Conservation (phyloP, 2,797 vertebrate genomes). For the Morelia viridis region DNA sequence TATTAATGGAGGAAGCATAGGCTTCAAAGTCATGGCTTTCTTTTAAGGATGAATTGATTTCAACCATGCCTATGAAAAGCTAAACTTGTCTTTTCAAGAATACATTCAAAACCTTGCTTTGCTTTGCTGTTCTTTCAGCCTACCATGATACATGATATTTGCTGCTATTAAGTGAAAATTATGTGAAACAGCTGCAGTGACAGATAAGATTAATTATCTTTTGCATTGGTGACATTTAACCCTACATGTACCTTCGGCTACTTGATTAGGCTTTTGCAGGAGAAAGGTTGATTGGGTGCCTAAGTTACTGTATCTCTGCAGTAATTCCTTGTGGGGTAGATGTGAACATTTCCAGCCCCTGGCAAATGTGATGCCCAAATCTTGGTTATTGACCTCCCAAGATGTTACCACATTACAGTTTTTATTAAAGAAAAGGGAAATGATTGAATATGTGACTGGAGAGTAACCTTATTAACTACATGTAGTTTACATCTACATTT, state of each 20-base stretch:
- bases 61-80: conserved; percentile 17
- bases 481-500: background rate
- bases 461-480: background rate
- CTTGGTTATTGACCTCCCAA: background rate
- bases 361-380: background rate
- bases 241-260: conserved; percentile 44
- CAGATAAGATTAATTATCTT: conserved; percentile 67
- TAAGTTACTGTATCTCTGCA: background rate
- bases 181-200: conserved; percentile 65
- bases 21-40: conserved; percentile 33
- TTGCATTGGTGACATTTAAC: conserved; percentile 56
- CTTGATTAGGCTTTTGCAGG: conserved; percentile 9
- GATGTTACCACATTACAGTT: background rate
- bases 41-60: conserved; percentile 13
- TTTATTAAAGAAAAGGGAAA: background rate
- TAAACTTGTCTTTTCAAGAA: background rate
- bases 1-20: conserved; percentile 19
- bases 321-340: background rate
- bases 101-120: conserved; percentile 26
- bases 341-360: background rate
- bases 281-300: background rate
- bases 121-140: conserved; percentile 53
- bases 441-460: background rate
- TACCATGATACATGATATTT: conserved; percentile 48
- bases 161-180: conserved; percentile 59